phyloP scores from a whole-genome alignment of 2,797 vertebrate species.

The Cygnus olor region DNA sequence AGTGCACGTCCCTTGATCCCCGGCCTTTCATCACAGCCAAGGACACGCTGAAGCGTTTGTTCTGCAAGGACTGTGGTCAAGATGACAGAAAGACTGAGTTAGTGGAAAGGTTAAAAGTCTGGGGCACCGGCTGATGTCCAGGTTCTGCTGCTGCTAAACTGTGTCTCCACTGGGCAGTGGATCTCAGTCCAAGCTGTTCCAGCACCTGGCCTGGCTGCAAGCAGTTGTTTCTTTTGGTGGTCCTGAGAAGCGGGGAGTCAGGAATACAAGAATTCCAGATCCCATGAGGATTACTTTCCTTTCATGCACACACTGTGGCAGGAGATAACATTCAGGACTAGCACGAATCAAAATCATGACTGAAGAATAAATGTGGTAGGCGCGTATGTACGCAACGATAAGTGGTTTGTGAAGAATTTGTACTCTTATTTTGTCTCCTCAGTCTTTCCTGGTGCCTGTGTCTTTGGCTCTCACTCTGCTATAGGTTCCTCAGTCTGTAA shows the following conservation, averaged over 20 bases:
- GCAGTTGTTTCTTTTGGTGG: conserved; percentile 1
- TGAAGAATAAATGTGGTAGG: not conserved
- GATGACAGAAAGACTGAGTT: not conserved
- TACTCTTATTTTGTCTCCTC: not conserved
- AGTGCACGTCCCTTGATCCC: not conserved
- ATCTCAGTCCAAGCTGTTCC: conserved; percentile 20
- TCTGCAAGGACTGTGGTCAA: not conserved
- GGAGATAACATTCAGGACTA: not conserved
- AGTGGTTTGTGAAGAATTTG: not conserved
- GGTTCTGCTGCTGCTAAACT: not conserved
- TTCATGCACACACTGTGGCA: not conserved
- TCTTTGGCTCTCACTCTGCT: not conserved
- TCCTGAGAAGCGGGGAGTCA: not conserved
- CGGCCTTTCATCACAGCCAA: not conserved
- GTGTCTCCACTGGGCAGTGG: conserved; percentile 6
- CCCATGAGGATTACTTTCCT: not conserved
- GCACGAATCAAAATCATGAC: not conserved
- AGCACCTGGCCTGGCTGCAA: conserved; percentile 30
- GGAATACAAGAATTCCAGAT: conserved; percentile 15
- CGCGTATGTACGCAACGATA: not conserved
- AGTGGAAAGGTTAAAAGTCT: not conserved
- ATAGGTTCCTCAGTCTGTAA: not conserved
- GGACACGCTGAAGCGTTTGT: not conserved
- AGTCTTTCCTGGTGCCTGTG: not conserved
- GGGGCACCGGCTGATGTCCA: conserved; percentile 1